Evolutionary conservation across 2,888 invertebrate genomes (phyloP).

Genomic region (Trichogramma dendrolimi): DNA sequence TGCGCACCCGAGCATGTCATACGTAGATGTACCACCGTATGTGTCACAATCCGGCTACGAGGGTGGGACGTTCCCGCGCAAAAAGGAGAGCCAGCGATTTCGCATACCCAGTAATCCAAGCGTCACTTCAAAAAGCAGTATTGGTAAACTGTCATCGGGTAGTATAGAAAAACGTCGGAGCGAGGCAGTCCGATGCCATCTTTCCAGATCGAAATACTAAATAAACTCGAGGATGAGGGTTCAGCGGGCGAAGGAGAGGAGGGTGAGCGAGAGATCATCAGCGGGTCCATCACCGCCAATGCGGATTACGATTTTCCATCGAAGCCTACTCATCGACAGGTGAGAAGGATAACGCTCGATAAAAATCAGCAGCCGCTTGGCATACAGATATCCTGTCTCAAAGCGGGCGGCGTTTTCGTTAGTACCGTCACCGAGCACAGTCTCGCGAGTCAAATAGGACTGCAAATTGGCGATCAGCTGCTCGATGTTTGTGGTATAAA

Average conservation of each 20-base stretch:
- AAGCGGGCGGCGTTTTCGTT: constrained; percentile 90
- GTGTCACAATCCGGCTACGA: constrained; percentile 55
- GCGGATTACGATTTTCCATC: constrained; percentile 65
- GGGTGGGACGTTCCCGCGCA: constrained; percentile 82
- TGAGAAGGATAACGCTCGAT: constrained; percentile 84
- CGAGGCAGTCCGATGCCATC: constrained; percentile 90
- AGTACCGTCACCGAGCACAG: constrained; percentile 91
- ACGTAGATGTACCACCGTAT: constrained; percentile 47
- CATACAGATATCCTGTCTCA: constrained; percentile 85
- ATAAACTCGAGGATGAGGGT: constrained; percentile 55
- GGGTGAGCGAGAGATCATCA: constrained; percentile 39
- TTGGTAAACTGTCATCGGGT: constrained; percentile 74
- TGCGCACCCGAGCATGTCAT: constrained; percentile 42
- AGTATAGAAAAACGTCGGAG: constrained; percentile 80
- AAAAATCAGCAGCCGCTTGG: constrained; percentile 91
- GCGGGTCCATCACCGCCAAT: constrained; percentile 49
- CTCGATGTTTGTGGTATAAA: constrained; percentile 95
- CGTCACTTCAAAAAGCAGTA: constrained; percentile 82
- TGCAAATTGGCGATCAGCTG: constrained; percentile 88
- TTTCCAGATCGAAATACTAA: constrained; percentile 82
- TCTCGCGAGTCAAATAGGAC: constrained; percentile 85
- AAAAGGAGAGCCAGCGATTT: constrained; percentile 78
- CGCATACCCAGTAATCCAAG: constrained; percentile 91
- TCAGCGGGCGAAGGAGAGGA: constrained; percentile 46
- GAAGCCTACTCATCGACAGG: constrained; percentile 75